Evolutionary conservation across 2,113 vertebrate species (phyloP), one percentile per base, ranked within the genome.

Genomic region (Athene noctua): DNA sequence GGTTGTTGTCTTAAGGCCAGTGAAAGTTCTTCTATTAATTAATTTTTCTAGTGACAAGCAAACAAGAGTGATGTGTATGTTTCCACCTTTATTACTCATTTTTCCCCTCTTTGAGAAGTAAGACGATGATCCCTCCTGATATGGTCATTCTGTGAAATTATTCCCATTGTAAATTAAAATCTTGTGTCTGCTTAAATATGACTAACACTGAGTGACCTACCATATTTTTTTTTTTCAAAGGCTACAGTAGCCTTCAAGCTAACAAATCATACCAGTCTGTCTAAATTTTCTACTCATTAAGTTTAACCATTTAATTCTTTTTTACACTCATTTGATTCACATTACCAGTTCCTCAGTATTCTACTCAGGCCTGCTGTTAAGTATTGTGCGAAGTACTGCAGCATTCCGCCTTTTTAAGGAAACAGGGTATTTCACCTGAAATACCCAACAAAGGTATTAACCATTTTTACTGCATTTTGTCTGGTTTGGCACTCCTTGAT

Each of bases 31-130:
- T 90, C 73, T 86, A 92, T 95, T 91, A 94, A 89, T 95, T 95
- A 87, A 80, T 95, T 87, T 94, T 91, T 93, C 86, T 68, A 81
- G 36, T 94, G 95, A 97, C 96, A 96, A 94, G 92, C 68, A 94
- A 94, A 74, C 52, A 97, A 97, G 96, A 96, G 30, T 96, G 55
- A 96, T 96, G 96, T 95, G 71, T 55, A 78, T 27, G n/a, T 57
- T 96, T 95, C 93, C 96, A 96, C 96, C 96, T 95, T 96, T 96
- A 95, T 96, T 97, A 97, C 88, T 97, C 90, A 94, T 96, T 93
- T 86, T 92, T 93, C 75, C 78, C 91, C 94, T 87, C 80, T 96
- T 27, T 78, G 72, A 81, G 88, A 95, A 94, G 55, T 91, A 88
- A 91, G 66, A 81, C 1, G 1, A 94, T 96, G 95, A 96, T 96